These are phyloP conservation scores for Phallusia fumigata DNA, from an alignment of 23 tunicate species.

Conservation along the genomic window DNA sequence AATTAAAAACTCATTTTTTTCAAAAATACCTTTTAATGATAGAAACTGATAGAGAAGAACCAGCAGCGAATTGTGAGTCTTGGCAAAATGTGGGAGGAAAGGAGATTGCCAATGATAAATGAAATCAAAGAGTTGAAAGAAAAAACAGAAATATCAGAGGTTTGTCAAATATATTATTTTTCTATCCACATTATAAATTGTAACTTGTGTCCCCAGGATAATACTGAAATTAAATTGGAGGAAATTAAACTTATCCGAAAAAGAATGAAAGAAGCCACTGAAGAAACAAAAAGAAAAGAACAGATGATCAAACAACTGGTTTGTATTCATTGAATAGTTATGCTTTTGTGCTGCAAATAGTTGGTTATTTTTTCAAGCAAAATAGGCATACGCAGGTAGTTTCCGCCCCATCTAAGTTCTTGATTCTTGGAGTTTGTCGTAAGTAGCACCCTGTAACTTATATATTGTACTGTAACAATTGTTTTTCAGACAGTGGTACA, in stretches of 20 bases:
- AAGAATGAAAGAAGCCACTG: constrained; percentile 77
- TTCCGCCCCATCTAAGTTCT: background rate
- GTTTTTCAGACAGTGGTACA: too few species aligned
- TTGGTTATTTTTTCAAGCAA: too few species aligned
- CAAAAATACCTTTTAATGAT: too few species aligned
- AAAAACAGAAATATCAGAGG: constrained; percentile 39
- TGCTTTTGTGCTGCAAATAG: too few species aligned
- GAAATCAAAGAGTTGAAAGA: constrained; percentile 52
- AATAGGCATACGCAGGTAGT: too few species aligned
- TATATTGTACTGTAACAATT: background rate
- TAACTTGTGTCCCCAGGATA: constrained; percentile 29
- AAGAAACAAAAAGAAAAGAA: constrained; percentile 82
- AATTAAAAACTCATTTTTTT: too few species aligned
- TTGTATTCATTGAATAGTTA: too few species aligned
- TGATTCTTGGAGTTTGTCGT: background rate
- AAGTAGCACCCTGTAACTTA: background rate
- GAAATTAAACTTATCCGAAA: constrained; percentile 75
- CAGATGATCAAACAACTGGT: constrained; percentile 80
- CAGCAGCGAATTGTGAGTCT: constrained; percentile 42
- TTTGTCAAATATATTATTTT: background rate
- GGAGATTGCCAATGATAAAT: constrained; percentile 51
- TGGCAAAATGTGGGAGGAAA: constrained; percentile 80
- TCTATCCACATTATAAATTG: background rate
- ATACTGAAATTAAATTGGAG: constrained; percentile 68
- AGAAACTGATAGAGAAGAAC: constrained; percentile 44